Conservation (phyloP, 1,140 invertebrate genomes). For the Nephila pilipes region DNA sequence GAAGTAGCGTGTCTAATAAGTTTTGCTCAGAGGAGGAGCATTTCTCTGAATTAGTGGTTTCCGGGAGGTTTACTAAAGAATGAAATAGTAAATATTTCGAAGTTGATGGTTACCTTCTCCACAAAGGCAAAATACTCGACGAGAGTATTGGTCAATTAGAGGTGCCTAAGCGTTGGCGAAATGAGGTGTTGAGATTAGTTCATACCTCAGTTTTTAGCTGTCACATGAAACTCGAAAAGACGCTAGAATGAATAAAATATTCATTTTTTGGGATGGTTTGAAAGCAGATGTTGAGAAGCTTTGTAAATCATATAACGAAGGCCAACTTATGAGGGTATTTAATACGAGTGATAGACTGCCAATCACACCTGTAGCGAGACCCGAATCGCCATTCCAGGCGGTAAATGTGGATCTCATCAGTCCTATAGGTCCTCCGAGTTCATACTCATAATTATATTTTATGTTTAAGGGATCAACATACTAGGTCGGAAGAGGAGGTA, state of each 20-base stretch:
- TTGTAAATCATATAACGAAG: background rate
- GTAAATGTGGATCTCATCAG: constrained; percentile 26
- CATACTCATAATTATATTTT: constrained; percentile 21
- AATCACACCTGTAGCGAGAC: background rate
- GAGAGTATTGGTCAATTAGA: background rate
- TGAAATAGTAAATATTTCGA: background rate
- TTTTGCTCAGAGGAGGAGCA: constrained; percentile 6
- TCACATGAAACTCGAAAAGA: background rate
- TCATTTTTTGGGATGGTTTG: background rate
- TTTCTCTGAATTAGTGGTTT: background rate
- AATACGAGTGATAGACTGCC: background rate
- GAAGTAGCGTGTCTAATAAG: no score
- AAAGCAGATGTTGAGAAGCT: background rate
- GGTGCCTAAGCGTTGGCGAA: background rate
- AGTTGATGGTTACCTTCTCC: constrained; percentile 1
- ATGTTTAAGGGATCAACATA: constrained; percentile 22
- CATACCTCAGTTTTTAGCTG: background rate
- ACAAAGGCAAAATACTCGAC: no score
- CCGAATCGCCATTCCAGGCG: background rate
- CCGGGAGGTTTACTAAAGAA: background rate
- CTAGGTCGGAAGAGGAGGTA: background rate
- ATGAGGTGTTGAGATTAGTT: background rate
- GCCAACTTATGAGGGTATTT: background rate
- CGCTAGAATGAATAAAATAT: background rate
- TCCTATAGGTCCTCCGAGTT: background rate